phyloP scores from a whole-genome alignment of 2,113 vertebrate genomes.

The Camelus dromedarius region DNA sequence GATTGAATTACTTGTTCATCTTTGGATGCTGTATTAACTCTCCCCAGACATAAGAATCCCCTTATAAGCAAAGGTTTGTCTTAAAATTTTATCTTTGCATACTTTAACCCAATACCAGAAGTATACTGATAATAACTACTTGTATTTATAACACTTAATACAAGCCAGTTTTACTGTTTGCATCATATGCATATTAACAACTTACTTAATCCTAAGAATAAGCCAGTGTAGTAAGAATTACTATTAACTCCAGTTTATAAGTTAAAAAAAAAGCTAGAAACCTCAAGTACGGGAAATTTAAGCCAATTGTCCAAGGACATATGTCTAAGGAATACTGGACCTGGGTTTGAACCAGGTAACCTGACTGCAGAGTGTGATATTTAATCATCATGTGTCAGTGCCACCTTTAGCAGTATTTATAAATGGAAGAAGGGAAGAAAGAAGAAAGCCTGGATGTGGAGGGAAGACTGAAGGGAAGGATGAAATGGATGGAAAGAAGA shows the following conservation, averaged over 20 bases:
- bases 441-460: not conserved
- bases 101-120: not conserved
- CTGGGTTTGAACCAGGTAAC: not conserved
- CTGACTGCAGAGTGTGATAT: not conserved
- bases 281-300: not conserved
- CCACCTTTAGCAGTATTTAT: not conserved
- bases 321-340: not conserved
- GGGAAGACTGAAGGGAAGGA: not conserved
- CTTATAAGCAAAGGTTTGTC: not conserved
- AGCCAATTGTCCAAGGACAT: not conserved
- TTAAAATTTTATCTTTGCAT: conserved; percentile 20
- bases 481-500: not conserved
- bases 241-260: not conserved
- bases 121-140: not conserved
- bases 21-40: not conserved
- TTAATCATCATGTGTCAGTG: not conserved
- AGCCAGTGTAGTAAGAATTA: not conserved
- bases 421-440: not conserved
- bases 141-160: not conserved
- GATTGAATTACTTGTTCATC: conserved; percentile 59
- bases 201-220: not conserved
- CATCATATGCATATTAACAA: not conserved
- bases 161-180: not conserved
- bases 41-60: not conserved
- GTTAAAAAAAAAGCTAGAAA: not conserved